Conservation (phyloP, 1,140 invertebrate genomes). For the Drosophila saltans region DNA sequence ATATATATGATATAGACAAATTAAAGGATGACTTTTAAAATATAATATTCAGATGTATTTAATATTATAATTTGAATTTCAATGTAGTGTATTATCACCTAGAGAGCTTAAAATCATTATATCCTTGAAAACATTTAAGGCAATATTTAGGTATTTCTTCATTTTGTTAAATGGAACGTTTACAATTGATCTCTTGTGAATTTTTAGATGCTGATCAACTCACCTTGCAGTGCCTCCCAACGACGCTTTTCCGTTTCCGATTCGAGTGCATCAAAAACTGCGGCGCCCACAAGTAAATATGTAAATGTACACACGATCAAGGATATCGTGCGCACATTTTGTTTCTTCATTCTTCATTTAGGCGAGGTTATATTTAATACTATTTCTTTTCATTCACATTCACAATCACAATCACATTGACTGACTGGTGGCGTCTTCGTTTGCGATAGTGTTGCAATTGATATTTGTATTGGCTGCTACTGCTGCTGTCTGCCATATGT, state of each 20-base stretch:
- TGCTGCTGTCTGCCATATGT: conserved; percentile 59
- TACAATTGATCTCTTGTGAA: too few species aligned
- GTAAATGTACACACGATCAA: conserved; percentile 99
- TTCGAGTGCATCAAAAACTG: conserved; percentile 99
- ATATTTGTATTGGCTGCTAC: conserved; percentile 30
- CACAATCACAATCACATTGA: conserved; percentile 24
- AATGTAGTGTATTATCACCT: too few species aligned
- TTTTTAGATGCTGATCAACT: conserved; percentile 26
- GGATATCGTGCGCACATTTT: conserved; percentile 99
- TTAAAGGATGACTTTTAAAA: too few species aligned
- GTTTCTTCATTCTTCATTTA: conserved; percentile 92
- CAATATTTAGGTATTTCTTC: too few species aligned
- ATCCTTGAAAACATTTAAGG: too few species aligned
- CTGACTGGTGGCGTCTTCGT: conserved; percentile 54
- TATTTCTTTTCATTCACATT: conserved; percentile 63
- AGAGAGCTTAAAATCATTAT: too few species aligned
- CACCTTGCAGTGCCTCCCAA: conserved; percentile 92
- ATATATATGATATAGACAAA: too few species aligned
- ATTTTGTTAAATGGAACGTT: too few species aligned
- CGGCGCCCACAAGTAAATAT: conserved; percentile 98
- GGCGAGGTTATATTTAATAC: conserved; percentile 74
- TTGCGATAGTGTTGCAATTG: conserved; percentile 49
- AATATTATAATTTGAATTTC: too few species aligned
- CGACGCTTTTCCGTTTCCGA: conserved; percentile 95
- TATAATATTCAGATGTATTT: too few species aligned